Conservation (phyloP, 2,113 vertebrate genomes). For the Eublepharis macularius region DNA sequence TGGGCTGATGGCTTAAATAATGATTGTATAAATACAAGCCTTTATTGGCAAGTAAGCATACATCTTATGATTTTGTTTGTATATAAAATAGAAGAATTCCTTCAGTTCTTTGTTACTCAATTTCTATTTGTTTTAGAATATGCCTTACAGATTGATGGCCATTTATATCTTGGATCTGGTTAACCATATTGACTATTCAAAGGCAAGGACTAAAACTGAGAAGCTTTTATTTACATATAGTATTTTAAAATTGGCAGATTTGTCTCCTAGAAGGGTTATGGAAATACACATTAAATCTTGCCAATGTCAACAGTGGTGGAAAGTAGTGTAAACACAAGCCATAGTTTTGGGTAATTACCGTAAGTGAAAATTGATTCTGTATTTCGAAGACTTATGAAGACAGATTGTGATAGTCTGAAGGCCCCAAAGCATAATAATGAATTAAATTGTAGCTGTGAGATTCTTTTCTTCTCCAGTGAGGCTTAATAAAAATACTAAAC, state of each 20-base stretch:
- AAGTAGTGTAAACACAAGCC: neutral
- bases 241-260: neutral
- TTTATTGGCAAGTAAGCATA: neutral
- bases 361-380: neutral
- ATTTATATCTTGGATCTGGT: neutral
- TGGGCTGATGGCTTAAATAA: no score
- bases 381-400: neutral
- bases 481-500: neutral
- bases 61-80: neutral
- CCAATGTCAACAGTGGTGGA: neutral
- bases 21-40: neutral
- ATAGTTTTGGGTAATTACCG: neutral
- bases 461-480: no score
- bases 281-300: neutral
- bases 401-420: no score
- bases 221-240: neutral
- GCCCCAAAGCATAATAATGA: neutral
- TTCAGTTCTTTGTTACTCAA: neutral
- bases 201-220: neutral
- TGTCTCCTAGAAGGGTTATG: neutral
- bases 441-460: no score
- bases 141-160: neutral
- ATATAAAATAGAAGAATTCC: neutral
- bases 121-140: neutral
- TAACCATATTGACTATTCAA: neutral